Evolutionary conservation across 2,113 vertebrate species (phyloP), one percentile per base, ranked within the genome.

Genomic region (Peromyscus leucopus): DNA sequence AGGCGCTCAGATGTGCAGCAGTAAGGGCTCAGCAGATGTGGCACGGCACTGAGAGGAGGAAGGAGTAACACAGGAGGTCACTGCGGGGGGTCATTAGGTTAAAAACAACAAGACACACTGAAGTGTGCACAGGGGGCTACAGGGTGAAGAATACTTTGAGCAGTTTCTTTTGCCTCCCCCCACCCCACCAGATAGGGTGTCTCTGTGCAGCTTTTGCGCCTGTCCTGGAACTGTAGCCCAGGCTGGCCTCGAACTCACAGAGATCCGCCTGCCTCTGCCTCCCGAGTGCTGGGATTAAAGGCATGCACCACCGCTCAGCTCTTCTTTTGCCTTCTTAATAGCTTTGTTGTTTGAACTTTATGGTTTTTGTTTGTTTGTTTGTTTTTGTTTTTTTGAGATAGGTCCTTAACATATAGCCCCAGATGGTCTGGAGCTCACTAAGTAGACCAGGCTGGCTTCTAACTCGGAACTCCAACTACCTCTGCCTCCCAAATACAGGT

Each of bases 301-400:
- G 51, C 1, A 1, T 51, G 51, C 7, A 9, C 51, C 8, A 51
- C 51, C 51, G 51, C 51, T 8, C 51, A 1, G 10, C 51, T 51
- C 51, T 51, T 51, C 46, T 48, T 48, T 48, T 48, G 46, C 46
- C 46, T 48, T 48, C 85, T 48, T 46, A 85, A 74, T 1, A 26
- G 71, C 82, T 79, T 91, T 63, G 42, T 57, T 79, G 21, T 75
- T 65, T 89, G 61, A 57, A 90, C 78, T 95, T 91, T 95, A 51
- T 36, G n/a, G n/a, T 33, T 75, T 75, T 28, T 67, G 26, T 10
- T 75, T 31, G 42, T 75, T 28, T 67, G 26, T 10, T 75, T n/a
- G n/a, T 31, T 19, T 75, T 42, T 28, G 33, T 9, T 11, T 75
- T 33, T 12, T n/a, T 36, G 10, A n/a, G 51, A n/a, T 4, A 82